Evolutionary conservation across 2,888 invertebrate species (phyloP), one percentile per base, ranked within the genome.

Genomic region (Steinernema carpocapsae): DNA sequence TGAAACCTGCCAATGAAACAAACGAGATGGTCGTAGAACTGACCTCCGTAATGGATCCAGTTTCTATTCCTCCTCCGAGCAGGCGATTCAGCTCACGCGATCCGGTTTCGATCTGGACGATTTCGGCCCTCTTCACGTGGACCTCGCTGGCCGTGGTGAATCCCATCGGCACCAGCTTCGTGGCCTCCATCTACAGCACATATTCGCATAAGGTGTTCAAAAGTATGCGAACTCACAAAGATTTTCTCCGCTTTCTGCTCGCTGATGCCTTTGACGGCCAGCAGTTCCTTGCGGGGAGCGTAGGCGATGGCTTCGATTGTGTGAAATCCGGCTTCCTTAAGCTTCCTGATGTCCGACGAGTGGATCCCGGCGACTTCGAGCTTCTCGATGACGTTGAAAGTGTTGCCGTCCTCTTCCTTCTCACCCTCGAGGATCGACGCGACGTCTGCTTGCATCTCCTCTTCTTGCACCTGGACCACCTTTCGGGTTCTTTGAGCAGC

Each of bases 121-220:
- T 93, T 88, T 99, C 97, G 2, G 96, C 92, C 79, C 99, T 91
- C 88, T 94, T 95, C 87, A 94, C 93, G 88, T 97, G 95, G 88
- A 96, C 94, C 84, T 95, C 95, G 2, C 95, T 94, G 0, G 99
- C 99, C 32, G 97, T 96, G 4, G 95, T 96, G 87, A 99, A 99
- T 0, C 97, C 97, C 93, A 99, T 94, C 0, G 95, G 94, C 0
- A 97, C 94, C 48, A 95, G 88, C 88, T 97, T 99, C 0, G 92
- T 91, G 1, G 97, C 95, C 89, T 96, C 97, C 1, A 91, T 86
- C 91, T 90, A 79, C 1, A 81, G 43, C 19, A 70, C 46, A 72
- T 48, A 26, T 24, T 43, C n/a, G 26, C 14, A 45, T 26, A 51
- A 32, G 14, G 32, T 2, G 1, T 37, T 46, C 1, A 24, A 51